Evolutionary conservation across 2,797 vertebrate genomes (phyloP), one percentile per base, ranked within the genome.

Genomic region (Cichlasoma orientale): DNA sequence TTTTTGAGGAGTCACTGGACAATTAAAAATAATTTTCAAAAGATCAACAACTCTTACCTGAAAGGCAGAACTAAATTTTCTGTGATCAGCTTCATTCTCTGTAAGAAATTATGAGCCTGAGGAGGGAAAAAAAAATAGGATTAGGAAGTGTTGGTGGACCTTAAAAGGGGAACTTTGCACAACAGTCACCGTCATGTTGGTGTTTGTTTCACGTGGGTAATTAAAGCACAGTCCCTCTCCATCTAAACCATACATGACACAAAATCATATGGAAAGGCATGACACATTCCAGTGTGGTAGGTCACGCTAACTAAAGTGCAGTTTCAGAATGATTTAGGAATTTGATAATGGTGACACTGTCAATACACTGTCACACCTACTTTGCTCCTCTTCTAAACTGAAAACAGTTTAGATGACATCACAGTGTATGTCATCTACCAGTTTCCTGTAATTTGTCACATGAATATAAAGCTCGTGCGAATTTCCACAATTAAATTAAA

Each of bases 121-220:
- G n/a, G 33, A 36, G 33, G 33, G 3, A 10, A 25, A 57, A 2
- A 73, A 3, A 16, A 75, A 63, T 13, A 56, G 36, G 57, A 36
- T 5, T 76, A 47, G 55, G 73, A 85, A 82, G 47, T 23, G 38
- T 31, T 68, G 44, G 1, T 61, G 25, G 25, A 75, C 7, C 19
- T 1, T 58, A 85, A 82, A 93, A 88, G 73, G 59, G 89, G 93
- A 94, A 94, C 82, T 90, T 79, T 44, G 52, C 21, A 31, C 59
- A 82, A 88, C 82, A 93, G 87, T 94, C 93, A 94, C 23, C 1
- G 86, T 91, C 91, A 93, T 89, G 86, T 80, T 77, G 56, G 4
- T 77, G 59, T 85, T 80, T 88, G 61, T 86, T 88, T 5, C 88
- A 83, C 10, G 29, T 75, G 70, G 47, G 33, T 74, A 82, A 74